Evolutionary conservation across 2,113 vertebrate species (phyloP), one percentile per base, ranked within the genome.

Genomic region (Oxyruncus cristatus): DNA sequence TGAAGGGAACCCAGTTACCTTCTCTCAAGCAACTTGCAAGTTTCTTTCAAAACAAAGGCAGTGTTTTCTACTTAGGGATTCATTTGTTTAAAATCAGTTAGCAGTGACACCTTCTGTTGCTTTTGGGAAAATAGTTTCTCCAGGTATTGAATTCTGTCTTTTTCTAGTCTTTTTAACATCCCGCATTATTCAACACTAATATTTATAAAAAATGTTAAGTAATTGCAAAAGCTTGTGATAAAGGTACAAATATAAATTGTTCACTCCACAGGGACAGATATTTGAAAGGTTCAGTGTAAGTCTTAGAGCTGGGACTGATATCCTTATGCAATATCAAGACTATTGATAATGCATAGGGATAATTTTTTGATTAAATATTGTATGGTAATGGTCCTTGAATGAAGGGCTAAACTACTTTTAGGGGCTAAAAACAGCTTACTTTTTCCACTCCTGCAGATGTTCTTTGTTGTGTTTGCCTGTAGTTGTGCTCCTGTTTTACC

Each of bases 91-190:
- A 96, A 84, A 85, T 80, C 93, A 94, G 88, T 96, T 95, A 95
- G 96, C 75, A 96, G 96, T 97, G 95, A 97, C 95, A 95, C 95
- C 94, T 97, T 96, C 95, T 97, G 97, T 97, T 96, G 91, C 95
- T 91, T 96, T 97, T 72, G 81, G 81, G 94, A 81, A 96, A 96
- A 93, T 10, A 88, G 49, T 86, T 94, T 95, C 26, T 79, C 37
- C 76, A 96, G 92, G 92, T 95, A 78, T 12, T 49, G 42, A 79
- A 59, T 88, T 92, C 35, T 52, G n/a, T 2, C 22, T 77, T 94
- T 93, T 94, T 50, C 49, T 83, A 9, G 14, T 35, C 37, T 65
- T 39, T 89, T 74, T 8, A 33, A 8, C 35, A 28, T 72, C 33
- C 15, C 33, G 5, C 44, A 6, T 86, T 85, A 67, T 87, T 93